Evolutionary conservation across 2,113 vertebrate genomes (phyloP), one percentile per base, ranked within the genome.

Genomic region (Epinephelus fuscoguttatus): DNA sequence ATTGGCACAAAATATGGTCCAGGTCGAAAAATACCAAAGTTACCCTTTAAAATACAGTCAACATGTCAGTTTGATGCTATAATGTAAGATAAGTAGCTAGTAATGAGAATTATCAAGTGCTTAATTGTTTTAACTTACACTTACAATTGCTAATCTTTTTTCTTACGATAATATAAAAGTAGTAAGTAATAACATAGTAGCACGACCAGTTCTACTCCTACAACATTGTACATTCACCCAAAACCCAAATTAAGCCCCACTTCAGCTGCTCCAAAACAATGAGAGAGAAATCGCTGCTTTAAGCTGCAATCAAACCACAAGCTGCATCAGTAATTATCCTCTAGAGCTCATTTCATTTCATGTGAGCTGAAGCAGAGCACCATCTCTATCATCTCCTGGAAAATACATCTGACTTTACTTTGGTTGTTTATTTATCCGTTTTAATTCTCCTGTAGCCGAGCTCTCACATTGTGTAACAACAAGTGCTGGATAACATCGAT

Each of bases 251-350:
- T 11, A 72, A 68, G n/a, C 27, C 27, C 37, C 42, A 64, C 53
- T 71, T 71, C 60, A 42, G 42, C 81, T 57, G 53, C 61, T 30
- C 17, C 55, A 55, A 50, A 84, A 80, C 55, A 84, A 75, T 27
- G 57, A 53, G 4, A 33, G 45, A 49, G 70, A 75, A 82, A 50
- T 23, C 1, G 2, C 68, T 30, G 37, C 49, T 68, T 19, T 45
- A 69, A 30, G 60, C 61, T 88, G 23, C 57, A 85, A 89, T 88
- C 78, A 86, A 74, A 76, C 72, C 78, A 62, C 76, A 70, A 69
- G 73, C 82, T 68, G 76, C 75, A 61, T 53, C 73, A 66, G 59
- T 82, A 78, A 87, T 86, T 69, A 89, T 73, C 77, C 64, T 69
- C 63, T 3, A n/a, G 47, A 75, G 71, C 75, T 84, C 55, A 40